Evolutionary conservation across 2,113 vertebrate genomes (phyloP).

Genomic region (Solea solea): DNA sequence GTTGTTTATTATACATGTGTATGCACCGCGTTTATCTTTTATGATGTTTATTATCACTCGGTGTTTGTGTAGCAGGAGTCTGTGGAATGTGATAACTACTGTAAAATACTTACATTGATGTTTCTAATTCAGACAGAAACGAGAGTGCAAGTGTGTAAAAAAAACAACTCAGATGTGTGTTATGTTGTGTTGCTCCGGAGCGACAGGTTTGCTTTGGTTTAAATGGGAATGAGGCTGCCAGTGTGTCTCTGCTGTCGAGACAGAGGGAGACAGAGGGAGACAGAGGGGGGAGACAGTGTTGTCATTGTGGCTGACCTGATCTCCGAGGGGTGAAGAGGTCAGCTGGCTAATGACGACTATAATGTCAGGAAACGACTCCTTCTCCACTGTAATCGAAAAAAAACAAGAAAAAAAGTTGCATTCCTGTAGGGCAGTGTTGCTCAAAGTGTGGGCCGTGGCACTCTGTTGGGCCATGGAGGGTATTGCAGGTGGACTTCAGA

Average conservation of each 20-base stretch:
- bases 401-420: constrained; percentile 29
- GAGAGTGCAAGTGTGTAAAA: no score
- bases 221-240: constrained; percentile 14
- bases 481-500: no score
- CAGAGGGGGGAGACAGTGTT: constrained; percentile 31
- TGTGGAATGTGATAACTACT: neutral
- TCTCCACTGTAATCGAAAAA: neutral
- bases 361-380: constrained; percentile 51
- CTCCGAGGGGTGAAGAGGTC: constrained; percentile 63
- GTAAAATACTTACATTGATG: no score
- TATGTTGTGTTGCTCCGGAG: neutral
- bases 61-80: neutral
- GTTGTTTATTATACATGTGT: neutral
- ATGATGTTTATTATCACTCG: neutral
- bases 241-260: constrained; percentile 11
- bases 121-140: no score
- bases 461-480: no score
- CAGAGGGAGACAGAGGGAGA: neutral
- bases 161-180: neutral
- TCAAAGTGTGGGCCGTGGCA: no score
- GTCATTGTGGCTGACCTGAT: constrained; percentile 56
- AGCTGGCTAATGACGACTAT: constrained; percentile 68
- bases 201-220: constrained; percentile 18
- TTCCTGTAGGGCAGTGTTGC: constrained; percentile 20
- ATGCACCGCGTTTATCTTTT: no score